phyloP scores from a whole-genome alignment of 2,113 vertebrate species.

The Cyrtonyx montezumae region DNA sequence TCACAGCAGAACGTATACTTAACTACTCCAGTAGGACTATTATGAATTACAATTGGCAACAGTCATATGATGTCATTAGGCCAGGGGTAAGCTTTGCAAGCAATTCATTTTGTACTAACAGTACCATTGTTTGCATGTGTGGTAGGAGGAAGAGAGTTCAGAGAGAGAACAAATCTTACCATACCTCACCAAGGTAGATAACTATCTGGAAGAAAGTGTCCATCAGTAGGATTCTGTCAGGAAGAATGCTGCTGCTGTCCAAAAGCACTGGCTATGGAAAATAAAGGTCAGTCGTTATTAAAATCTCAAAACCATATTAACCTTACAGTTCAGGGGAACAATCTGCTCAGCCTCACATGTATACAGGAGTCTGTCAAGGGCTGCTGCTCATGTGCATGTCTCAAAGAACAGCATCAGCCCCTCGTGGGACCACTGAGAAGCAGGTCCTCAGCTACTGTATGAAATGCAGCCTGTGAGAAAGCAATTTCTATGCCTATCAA shows the following conservation, averaged over 20 bases:
- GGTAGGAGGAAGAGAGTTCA: not conserved
- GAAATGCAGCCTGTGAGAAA: accelerated
- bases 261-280: conserved; percentile 89
- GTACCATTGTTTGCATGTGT: not conserved
- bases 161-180: not conserved
- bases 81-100: not conserved
- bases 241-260: conserved; percentile 97
- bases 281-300: not conserved
- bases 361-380: accelerated
- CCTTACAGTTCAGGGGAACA: accelerated
- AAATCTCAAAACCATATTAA: not conserved
- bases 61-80: accelerated
- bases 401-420: accelerated
- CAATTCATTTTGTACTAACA: not conserved
- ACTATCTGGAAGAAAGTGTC: conserved; percentile 99
- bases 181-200: conserved; percentile 96
- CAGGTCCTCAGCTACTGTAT: not conserved
- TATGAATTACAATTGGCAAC: not conserved
- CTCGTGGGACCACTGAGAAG: not conserved
- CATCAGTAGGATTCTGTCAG: conserved; percentile 95
- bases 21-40: not conserved
- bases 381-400: accelerated
- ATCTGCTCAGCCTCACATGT: not conserved
- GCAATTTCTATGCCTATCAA: not conserved
- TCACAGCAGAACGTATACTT: not conserved